phyloP scores from a whole-genome alignment of 1,140 invertebrate genomes.

The Cardiocondyla obscurior region DNA sequence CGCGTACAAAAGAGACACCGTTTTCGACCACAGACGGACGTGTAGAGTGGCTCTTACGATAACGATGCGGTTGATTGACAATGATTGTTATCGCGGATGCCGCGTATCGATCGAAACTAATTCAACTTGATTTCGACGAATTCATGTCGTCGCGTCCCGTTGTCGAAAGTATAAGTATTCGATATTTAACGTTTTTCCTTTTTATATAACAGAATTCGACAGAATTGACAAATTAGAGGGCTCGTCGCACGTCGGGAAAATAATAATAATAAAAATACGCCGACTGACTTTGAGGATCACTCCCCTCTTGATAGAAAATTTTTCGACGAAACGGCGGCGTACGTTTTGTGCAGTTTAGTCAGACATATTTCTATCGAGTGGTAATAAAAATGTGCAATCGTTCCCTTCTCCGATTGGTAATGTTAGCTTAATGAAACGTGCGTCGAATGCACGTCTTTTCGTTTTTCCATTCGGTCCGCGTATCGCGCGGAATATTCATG shows the following conservation, averaged over 20 bases:
- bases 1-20: slow-evolving; percentile 16
- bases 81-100: slow-evolving; percentile 42
- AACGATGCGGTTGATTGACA: slow-evolving; percentile 51
- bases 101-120: slow-evolving; percentile 42
- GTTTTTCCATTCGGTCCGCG: not conserved
- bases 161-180: not conserved
- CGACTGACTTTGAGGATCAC: not conserved
- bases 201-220: not conserved
- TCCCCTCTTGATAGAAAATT: not conserved
- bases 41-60: slow-evolving; percentile 41
- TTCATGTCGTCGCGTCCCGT: not conserved
- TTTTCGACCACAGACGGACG: slow-evolving; percentile 31
- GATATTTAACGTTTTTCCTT: not conserved
- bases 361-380: not conserved
- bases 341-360: not conserved
- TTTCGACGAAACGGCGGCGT: not conserved
- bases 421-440: not conserved
- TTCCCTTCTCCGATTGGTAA: not conserved
- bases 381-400: not conserved
- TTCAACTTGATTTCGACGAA: slow-evolving; percentile 41
- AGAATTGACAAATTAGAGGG: not conserved
- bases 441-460: slow-evolving; percentile 1
- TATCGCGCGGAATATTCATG: slow-evolving; percentile 17
- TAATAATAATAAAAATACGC: not conserved
- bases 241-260: no score